Evolutionary conservation across 2,797 vertebrate species (phyloP), one percentile per base, ranked within the genome.

Genomic region (Muscicapa striata): DNA sequence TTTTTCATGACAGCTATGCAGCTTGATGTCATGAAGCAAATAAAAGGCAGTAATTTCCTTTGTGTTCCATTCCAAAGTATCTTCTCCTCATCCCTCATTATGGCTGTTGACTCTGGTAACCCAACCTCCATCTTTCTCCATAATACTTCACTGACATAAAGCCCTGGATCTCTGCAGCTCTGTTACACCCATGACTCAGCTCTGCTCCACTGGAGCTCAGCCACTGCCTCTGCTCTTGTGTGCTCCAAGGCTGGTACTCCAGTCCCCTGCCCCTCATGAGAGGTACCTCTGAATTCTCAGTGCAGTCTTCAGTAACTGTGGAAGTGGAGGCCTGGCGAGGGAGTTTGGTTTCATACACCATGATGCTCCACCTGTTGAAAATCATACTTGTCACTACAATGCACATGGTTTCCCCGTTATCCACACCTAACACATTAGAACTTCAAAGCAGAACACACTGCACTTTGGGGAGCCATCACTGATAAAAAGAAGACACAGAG

Each of bases 311-410:
- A 0, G 98, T 97, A 83, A 98, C 98, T 0, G 98, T 98, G 78
- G 98, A 98, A 40, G 98, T 95, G 10, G 98, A 98, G 66, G 98
- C 97, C 96, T 98, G 99, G 87, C 98, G 98, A 73, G 99, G 98
- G 67, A 99, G 98, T 97, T 99, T 99, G 54, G 99, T 99, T 98
- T 99, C 99, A 8, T 99, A 99, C 11, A 99, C 99, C 99, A 99
- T 99, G 89, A 99, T 99, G 75, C 99, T 99, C 99, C 99, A 99
- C 95, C 99, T 99, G 91, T 92, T 77, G 88, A 87, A 92, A 92
- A 94, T 34, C 73, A 80, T 1, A 94, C 29, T 58, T 76, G 38
- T 95, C 81, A 94, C 27, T 75, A 32, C 32, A 76, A 46, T 34
- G 48, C 36, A 91, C 36, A 75, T 10, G 3, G 43, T 34, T 45